Conservation (phyloP, 2,113 vertebrate genomes). For the Eidolon helvum region DNA sequence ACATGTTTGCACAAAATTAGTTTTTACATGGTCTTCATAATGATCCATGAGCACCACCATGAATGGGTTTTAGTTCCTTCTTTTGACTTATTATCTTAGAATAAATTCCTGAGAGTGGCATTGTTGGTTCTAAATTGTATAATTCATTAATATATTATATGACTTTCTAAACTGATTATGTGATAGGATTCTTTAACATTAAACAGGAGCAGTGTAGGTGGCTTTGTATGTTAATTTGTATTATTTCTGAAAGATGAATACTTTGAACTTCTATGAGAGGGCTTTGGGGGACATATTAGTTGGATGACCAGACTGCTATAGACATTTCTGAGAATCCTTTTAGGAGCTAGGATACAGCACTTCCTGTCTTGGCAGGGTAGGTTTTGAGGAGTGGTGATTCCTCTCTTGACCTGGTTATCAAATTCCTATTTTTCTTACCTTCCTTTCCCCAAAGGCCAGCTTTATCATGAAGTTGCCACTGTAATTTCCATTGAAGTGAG, state of each 20-base stretch:
- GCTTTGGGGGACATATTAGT: neutral
- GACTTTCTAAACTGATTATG: neutral
- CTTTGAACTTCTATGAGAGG: neutral
- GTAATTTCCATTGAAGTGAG: neutral
- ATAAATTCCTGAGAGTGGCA: neutral
- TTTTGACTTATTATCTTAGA: constrained; percentile 4
- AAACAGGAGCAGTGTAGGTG: neutral
- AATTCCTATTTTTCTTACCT: neutral
- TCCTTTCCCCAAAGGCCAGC: neutral
- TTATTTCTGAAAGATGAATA: neutral
- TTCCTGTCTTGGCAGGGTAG: neutral
- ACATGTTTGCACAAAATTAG: neutral
- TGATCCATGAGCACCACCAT: neutral
- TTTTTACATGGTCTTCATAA: neutral
- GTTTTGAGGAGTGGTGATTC: neutral
- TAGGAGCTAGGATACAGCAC: neutral
- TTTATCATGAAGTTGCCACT: neutral
- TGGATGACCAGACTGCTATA: neutral
- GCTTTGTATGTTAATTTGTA: neutral
- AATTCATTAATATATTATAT: neutral
- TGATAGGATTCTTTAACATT: neutral
- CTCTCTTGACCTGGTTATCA: neutral
- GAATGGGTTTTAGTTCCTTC: neutral
- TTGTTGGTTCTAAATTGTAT: neutral
- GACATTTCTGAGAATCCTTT: neutral